Evolutionary conservation across 1,140 invertebrate species (phyloP).

Genomic region (Hormaphis cornu): DNA sequence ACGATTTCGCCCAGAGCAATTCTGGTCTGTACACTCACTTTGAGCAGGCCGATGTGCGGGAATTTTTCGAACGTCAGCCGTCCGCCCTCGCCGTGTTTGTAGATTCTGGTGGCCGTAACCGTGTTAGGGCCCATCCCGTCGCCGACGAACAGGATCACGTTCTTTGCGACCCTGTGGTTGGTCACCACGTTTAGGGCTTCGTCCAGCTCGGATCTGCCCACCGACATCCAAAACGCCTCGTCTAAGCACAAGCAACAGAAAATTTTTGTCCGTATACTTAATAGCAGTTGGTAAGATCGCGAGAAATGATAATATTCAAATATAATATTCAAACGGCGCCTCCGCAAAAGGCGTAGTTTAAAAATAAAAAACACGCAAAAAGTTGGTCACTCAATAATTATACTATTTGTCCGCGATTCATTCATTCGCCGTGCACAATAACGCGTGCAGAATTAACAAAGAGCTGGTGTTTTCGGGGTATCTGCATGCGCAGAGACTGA

Average conservation of each 20-base stretch:
- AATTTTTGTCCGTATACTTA: neutral
- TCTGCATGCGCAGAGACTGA: no score
- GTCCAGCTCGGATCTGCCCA: constrained; percentile 50
- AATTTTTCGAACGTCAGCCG: constrained; percentile 71
- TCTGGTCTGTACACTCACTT: constrained; percentile 51
- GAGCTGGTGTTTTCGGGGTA: no score
- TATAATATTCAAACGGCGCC: no score
- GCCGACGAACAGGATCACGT: constrained; percentile 83
- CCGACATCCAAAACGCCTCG: constrained; percentile 47
- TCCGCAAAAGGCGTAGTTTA: no score
- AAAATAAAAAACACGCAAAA: no score
- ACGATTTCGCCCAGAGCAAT: neutral
- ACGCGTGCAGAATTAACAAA: no score
- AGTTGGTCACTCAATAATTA: no score
- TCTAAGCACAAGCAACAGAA: no score
- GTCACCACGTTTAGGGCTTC: constrained; percentile 46
- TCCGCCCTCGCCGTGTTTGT: constrained; percentile 55
- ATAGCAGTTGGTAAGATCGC: no score
- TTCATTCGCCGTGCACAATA: no score
- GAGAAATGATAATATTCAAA: no score
- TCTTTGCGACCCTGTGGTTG: constrained; percentile 63
- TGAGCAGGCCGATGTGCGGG: constrained; percentile 69
- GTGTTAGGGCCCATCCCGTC: constrained; percentile 91
- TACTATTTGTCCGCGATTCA: no score
- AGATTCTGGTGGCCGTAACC: constrained; percentile 72